These are phyloP conservation scores for Coelogynopora nodosa DNA, from an alignment of 2,888 invertebrate species.

Conservation along the genomic window DNA sequence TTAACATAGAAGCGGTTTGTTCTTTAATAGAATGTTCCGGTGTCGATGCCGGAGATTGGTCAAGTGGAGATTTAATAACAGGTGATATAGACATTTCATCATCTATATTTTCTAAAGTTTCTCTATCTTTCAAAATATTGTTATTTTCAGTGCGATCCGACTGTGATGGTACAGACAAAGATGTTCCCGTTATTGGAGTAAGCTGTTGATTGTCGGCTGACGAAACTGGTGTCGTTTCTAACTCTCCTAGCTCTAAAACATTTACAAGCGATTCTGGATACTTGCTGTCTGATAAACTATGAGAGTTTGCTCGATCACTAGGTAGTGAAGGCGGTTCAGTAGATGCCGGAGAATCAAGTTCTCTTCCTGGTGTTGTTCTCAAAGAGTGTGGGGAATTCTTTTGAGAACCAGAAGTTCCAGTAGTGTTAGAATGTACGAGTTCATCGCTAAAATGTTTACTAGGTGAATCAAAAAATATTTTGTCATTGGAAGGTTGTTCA, in stretches of 20 bases:
- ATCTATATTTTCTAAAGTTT: not conserved
- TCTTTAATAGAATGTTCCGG: conserved; percentile 5
- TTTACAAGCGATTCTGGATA: not conserved
- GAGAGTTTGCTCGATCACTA: conserved; percentile 10
- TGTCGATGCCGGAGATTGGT: not conserved
- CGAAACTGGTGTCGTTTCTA: not conserved
- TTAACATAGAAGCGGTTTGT: conserved; percentile 1
- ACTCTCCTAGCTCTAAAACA: not conserved
- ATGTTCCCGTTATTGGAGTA: not conserved
- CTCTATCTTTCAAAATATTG: not conserved
- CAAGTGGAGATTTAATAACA: not conserved
- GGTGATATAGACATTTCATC: not conserved
- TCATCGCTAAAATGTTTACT: not conserved
- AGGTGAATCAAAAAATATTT: not conserved
- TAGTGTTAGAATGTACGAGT: not conserved
- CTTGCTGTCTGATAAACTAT: not conserved
- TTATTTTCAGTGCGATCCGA: conserved; percentile 3
- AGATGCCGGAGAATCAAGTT: not conserved
- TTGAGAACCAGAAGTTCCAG: not conserved
- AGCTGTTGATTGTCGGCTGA: not conserved
- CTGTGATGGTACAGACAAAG: not conserved
- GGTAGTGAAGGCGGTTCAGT: conserved; percentile 2
- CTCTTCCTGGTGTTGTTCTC: not conserved
- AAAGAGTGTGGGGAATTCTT: conserved; percentile 6
- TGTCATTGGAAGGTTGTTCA: not conserved